Evolutionary conservation across 2,113 vertebrate species (phyloP).

Genomic region (Chascanopsetta lugubris): DNA sequence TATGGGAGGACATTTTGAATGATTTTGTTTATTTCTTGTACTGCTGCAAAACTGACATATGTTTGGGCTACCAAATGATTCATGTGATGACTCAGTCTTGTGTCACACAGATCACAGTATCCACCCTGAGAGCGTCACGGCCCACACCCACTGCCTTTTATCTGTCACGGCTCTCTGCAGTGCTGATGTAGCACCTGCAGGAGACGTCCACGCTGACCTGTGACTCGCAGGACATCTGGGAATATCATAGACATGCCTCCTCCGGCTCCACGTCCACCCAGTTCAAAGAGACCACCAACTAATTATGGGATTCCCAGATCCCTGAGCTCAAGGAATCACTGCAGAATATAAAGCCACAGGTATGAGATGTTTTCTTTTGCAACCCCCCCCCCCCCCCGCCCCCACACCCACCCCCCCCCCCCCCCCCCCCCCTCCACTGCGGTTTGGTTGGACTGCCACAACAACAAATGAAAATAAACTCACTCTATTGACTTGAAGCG

Average conservation of each 20-base stretch:
- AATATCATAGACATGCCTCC: conserved; percentile 93
- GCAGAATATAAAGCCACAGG: conserved; percentile 53
- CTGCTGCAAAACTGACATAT: too few species aligned
- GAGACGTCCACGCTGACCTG: conserved; percentile 88
- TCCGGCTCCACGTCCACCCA: conserved; percentile 90
- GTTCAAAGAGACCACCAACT: conserved; percentile 87
- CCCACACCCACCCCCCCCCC: too few species aligned
- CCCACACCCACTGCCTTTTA: conserved; percentile 19
- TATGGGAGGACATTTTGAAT: too few species aligned
- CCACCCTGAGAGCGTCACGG: conserved; percentile 28
- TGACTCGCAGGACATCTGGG: conserved; percentile 92
- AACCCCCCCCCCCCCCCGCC: too few species aligned
- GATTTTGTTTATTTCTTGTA: too few species aligned
- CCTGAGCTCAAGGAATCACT: conserved; percentile 72
- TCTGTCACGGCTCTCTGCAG: conserved; percentile 52
- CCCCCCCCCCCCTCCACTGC: conserved; percentile 43
- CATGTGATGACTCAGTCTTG: not conserved
- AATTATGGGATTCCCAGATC: conserved; percentile 82
- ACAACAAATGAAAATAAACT: conserved; percentile 65
- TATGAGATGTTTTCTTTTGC: conserved; percentile 72
- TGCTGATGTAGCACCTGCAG: conserved; percentile 80
- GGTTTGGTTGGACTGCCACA: conserved; percentile 56
- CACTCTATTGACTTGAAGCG: conserved; percentile 13
- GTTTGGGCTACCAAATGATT: too few species aligned
- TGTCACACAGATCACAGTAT: not conserved